Conservation (phyloP, 2,113 vertebrate species). For the Silurus asotus region DNA sequence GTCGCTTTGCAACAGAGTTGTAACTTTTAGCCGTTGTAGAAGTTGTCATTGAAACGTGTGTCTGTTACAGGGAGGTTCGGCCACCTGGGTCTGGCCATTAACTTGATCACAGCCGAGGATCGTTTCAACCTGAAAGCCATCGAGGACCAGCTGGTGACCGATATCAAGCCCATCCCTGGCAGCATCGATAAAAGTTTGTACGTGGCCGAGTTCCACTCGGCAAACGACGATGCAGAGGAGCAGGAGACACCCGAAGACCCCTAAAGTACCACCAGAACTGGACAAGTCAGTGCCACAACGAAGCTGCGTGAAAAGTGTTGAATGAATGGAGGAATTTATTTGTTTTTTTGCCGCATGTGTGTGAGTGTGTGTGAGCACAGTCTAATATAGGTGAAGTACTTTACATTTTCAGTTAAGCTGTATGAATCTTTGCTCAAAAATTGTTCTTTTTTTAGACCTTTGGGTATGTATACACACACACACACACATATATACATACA, state of each 20-base stretch:
- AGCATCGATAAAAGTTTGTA: constrained; percentile 75
- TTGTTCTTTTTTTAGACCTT: background rate
- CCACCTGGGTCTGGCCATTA: constrained; percentile 74
- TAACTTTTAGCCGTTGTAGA: background rate
- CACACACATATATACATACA: too few species aligned
- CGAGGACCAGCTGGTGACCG: constrained; percentile 73
- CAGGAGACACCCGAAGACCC: constrained; percentile 46
- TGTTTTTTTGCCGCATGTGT: background rate
- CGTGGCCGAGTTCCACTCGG: constrained; percentile 73
- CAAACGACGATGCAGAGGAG: constrained; percentile 57
- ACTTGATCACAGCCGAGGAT: constrained; percentile 74
- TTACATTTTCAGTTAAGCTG: background rate
- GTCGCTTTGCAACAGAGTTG: background rate
- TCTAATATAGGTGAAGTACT: background rate
- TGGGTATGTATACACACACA: too few species aligned
- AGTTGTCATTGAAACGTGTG: background rate
- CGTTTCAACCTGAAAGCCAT: constrained; percentile 73
- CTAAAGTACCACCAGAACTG: constrained; percentile 30
- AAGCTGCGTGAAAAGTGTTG: background rate
- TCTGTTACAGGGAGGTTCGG: constrained; percentile 67
- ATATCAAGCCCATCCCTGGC: constrained; percentile 74
- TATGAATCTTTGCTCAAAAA: background rate
- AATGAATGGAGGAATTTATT: background rate
- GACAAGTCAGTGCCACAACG: constrained; percentile 9
- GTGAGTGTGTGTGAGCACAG: background rate